phyloP scores from a whole-genome alignment of 1,140 invertebrate genomes.

The Augochlora pura region DNA sequence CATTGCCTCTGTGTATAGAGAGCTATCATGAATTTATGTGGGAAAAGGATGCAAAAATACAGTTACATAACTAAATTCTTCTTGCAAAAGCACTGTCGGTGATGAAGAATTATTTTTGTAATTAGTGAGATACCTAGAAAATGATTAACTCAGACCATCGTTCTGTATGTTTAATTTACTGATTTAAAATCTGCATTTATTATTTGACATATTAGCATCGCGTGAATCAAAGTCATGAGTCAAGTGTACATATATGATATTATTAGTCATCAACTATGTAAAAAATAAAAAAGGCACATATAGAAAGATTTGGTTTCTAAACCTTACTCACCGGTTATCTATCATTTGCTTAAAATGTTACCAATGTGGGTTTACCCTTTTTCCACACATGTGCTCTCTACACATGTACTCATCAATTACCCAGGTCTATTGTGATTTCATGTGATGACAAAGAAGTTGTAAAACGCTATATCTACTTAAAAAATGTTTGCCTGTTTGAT shows the following conservation, averaged over 20 bases:
- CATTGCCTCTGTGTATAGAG: slow-evolving; percentile 56
- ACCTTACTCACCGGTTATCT: slow-evolving; percentile 32
- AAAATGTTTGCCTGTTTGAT: slow-evolving; percentile 69
- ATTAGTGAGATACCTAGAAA: slow-evolving; percentile 16
- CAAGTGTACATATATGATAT: slow-evolving; percentile 29
- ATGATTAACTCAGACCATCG: slow-evolving; percentile 14
- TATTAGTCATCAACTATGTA: slow-evolving; percentile 35
- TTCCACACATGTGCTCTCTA: slow-evolving; percentile 62
- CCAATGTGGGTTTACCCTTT: slow-evolving; percentile 67
- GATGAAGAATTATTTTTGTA: slow-evolving; percentile 23
- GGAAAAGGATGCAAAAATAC: slow-evolving; percentile 57
- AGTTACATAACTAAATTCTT: slow-evolving; percentile 44
- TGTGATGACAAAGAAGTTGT: slow-evolving; percentile 65
- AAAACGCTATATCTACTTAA: slow-evolving; percentile 67
- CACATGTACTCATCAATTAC: slow-evolving; percentile 56
- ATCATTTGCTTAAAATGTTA: slow-evolving; percentile 22
- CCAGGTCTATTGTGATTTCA: slow-evolving; percentile 61
- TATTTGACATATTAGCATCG: slow-evolving; percentile 10
- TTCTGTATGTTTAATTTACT: slow-evolving; percentile 22
- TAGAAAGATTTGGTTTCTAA: slow-evolving; percentile 43
- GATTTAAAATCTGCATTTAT: slow-evolving; percentile 23
- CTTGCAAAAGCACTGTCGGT: slow-evolving; percentile 31
- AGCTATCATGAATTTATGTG: slow-evolving; percentile 53
- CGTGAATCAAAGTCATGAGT: slow-evolving; percentile 34
- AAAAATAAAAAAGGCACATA: slow-evolving; percentile 46